Evolutionary conservation across 2,888 invertebrate genomes (phyloP), one percentile per base, ranked within the genome.

Genomic region (Drosophila robusta): DNA sequence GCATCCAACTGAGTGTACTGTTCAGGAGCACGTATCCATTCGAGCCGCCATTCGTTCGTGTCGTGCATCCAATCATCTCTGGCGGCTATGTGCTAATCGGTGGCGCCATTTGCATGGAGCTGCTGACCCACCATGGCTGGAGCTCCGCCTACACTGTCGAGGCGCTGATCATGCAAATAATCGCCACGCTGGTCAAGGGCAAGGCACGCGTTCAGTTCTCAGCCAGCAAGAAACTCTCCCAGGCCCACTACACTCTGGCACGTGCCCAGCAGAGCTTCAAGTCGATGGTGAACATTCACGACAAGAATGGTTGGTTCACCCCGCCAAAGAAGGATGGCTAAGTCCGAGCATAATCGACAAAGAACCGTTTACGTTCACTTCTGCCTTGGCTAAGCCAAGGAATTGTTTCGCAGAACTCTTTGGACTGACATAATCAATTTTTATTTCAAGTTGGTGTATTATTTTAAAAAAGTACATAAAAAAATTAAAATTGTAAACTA

Each of bases 231-330:
- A 97, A 96, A 56, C 87, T 91, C 76, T 94, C 96, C 78, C 96
- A 98, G 94, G 96, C 96, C 87, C 98, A 98, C 92, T 99, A 99
- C 93, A 98, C 97, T 90, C 94, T 99, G 80, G 98, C 98, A 77
- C 95, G 98, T 93, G 99, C 99, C 89, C 99, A 99, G 93, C 99
- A 99, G 94, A 98, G 99, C 92, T 99, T 98, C 95, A 99, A 98
- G 94, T 98, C 98, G 79, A 95, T 99, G 92, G 99, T 99, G 92
- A 98, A 99, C 94, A 99, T 99, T 92, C 99, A 99, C 92, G 98
- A 99, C 94, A 99, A 99, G 93, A 98, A 98, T 93, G 98, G 97
- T 85, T 97, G 97, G 97, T 97, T 96, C 92, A 97, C 97, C 89
- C 97, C 97, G 55, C 97, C 97, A 36, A 97, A 97, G 92, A 97